Evolutionary conservation across 2,113 vertebrate species (phyloP).

Genomic region (Sclerurus mexicanus): DNA sequence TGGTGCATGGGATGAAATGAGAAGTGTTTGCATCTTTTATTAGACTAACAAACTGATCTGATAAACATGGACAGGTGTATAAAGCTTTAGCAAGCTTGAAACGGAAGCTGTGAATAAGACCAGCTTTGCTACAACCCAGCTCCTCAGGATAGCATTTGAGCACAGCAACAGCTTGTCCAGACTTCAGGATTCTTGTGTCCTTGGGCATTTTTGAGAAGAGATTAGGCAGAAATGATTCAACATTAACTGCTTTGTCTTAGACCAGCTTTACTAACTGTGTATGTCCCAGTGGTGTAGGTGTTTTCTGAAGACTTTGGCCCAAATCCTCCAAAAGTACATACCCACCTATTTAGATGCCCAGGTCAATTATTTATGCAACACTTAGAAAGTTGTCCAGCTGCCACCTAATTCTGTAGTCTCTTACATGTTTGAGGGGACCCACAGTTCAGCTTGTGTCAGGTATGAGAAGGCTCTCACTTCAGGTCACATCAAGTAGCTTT

Average conservation of each 20-base stretch:
- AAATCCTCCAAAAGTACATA: background rate
- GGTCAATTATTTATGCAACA: background rate
- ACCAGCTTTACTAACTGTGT: background rate
- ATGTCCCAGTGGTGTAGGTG: background rate
- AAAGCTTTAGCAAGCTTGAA: background rate
- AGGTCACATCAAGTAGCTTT: background rate
- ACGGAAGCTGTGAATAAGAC: background rate
- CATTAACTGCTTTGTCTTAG: background rate
- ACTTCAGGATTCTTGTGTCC: background rate
- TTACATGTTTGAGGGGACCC: background rate
- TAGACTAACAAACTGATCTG: background rate
- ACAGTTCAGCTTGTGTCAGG: background rate
- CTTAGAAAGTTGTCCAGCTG: background rate
- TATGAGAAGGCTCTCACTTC: background rate
- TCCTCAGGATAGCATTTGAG: background rate
- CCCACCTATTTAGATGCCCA: background rate
- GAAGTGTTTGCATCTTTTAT: background rate
- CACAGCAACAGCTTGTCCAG: background rate
- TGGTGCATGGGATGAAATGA: background rate
- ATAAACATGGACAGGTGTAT: background rate
- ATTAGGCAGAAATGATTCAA: background rate
- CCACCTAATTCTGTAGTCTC: background rate
- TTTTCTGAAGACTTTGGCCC: background rate
- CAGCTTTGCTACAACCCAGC: background rate
- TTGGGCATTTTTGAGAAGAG: background rate